Evolutionary conservation across 2,888 invertebrate species (phyloP), one percentile per base, ranked within the genome.

Genomic region (Chironomus tentans): DNA sequence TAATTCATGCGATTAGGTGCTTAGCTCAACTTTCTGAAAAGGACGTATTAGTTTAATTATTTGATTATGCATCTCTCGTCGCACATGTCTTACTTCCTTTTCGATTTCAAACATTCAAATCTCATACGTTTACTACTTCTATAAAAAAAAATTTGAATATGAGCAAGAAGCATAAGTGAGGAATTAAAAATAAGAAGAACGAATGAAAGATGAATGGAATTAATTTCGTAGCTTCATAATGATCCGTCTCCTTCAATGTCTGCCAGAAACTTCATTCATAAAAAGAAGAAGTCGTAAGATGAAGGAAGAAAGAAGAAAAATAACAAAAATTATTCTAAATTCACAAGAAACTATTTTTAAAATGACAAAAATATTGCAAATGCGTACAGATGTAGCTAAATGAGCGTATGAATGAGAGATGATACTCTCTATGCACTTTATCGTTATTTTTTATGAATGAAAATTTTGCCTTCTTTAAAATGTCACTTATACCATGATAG

Each of bases 311-410:
- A 61, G 6, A 28, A 38, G 61, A 12, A 70, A 50, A 22, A 62
- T 15, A 15, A 72, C 21, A 18, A 62, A 62, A 13, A 15, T 12
- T 3, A 68, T 38, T 38, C 5, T n/a, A 38, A 72, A 72, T 62
- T 65, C 50, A 61, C 13, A 46, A 70, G 10, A 72, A 72, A 72
- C 72, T 72, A 72, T 72, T 50, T 72, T 72, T 72, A 72, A 72
- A 72, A 62, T 72, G 62, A 72, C 50, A 13, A 71, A 71, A 71
- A 50, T 50, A 62, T 62, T 50, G 50, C 50, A 48, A 24, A 71
- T 48, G 71, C 22, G 50, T 56, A 62, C 28, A 38, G 47, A 21
- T 47, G 21, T 50, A 56, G 13, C 22, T 56, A 18, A 15, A 24
- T 56, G 38, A 38, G 38, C 38, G 38, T 38, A 38, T 38, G 38